These are phyloP conservation scores for Galbula dea DNA, from an alignment of 2,113 vertebrate genomes.

Conservation along the genomic window DNA sequence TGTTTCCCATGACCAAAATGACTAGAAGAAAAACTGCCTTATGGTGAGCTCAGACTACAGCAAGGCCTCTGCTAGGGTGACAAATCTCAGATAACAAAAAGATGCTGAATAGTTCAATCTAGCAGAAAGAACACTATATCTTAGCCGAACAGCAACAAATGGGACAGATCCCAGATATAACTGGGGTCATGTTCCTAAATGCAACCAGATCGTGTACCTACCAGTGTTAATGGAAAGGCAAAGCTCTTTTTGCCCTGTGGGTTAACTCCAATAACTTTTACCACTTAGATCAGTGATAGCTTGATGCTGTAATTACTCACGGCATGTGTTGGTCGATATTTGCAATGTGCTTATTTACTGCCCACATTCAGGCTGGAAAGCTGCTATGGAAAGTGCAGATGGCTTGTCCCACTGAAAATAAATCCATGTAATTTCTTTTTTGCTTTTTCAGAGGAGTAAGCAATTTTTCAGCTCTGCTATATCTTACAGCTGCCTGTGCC, in stretches of 20 bases:
- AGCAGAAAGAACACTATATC: background rate
- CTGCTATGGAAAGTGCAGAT: constrained; percentile 28
- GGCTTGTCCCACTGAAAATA: constrained; percentile 50
- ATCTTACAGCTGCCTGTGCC: constrained; percentile 20
- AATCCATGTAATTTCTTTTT: constrained; percentile 36
- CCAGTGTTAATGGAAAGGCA: constrained; percentile 34
- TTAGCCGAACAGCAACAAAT: constrained; percentile 4
- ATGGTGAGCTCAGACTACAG: background rate
- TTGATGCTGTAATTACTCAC: constrained; percentile 57
- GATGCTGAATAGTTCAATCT: background rate
- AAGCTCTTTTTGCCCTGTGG: constrained; percentile 14
- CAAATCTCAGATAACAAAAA: background rate
- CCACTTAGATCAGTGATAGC: constrained; percentile 22
- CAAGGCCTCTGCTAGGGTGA: background rate
- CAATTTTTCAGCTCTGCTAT: constrained; percentile 26
- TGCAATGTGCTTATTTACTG: constrained; percentile 59
- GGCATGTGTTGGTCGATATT: constrained; percentile 39
- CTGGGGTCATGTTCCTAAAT: constrained; percentile 41
- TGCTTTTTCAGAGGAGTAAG: background rate
- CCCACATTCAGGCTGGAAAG: constrained; percentile 14
- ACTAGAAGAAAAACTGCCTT: background rate
- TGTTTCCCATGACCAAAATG: background rate
- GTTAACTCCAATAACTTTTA: constrained; percentile 44
- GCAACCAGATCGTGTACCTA: constrained; percentile 5
- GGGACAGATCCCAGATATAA: background rate